phyloP scores from a whole-genome alignment of 2,888 invertebrate genomes.

The Drosophila gaucha region DNA sequence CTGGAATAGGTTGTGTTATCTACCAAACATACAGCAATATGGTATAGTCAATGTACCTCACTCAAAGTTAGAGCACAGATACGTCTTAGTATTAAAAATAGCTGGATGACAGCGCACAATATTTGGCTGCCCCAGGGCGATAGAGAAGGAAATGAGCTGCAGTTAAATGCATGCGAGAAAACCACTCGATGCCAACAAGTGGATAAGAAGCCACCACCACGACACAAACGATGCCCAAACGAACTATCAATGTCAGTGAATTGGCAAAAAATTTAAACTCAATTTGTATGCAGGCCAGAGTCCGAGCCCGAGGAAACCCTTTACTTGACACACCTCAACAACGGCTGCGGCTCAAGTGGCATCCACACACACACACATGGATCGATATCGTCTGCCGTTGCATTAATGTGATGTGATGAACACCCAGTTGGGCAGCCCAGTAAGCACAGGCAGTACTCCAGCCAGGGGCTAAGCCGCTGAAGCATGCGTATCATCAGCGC shows the following conservation, averaged over 20 bases:
- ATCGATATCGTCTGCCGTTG: conserved; percentile 60
- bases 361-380: conserved; percentile 37
- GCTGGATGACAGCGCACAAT: conserved; percentile 66
- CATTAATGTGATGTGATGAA: conserved; percentile 72
- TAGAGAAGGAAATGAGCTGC: conserved; percentile 79
- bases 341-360: conserved; percentile 67
- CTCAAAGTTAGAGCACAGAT: conserved; percentile 17
- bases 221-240: conserved; percentile 80
- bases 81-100: conserved; percentile 62
- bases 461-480: conserved; percentile 64
- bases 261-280: conserved; percentile 79
- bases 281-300: conserved; percentile 75
- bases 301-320: conserved; percentile 68
- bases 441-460: conserved; percentile 20
- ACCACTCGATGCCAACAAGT: conserved; percentile 81
- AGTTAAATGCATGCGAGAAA: conserved; percentile 78
- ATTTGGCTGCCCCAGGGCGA: conserved; percentile 52
- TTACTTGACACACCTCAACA: conserved; percentile 80
- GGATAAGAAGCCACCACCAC: conserved; percentile 81
- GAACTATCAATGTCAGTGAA: conserved; percentile 81
- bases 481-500: conserved; percentile 74
- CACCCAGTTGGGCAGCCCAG: conserved; percentile 63
- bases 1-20: not conserved
- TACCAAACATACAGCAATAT: too few relatives aligned
- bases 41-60: not conserved